Evolutionary conservation across 2,888 invertebrate genomes (phyloP).

Genomic region (Callosobruchus maculatus): DNA sequence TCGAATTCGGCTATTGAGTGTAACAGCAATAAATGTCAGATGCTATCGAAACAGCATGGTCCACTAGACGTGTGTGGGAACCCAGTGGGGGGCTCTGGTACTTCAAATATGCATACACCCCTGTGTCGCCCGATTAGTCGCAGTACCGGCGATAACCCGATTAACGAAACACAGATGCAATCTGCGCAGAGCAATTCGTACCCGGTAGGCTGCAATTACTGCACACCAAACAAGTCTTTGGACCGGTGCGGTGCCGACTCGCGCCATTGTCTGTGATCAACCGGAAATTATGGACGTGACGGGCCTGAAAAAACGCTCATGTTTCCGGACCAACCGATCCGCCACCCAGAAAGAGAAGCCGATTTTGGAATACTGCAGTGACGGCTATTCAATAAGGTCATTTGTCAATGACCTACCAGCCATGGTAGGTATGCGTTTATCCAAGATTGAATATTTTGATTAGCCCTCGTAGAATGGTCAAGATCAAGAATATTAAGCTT

Average conservation of each 20-base stretch:
- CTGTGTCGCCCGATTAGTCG: background rate
- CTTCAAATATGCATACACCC: background rate
- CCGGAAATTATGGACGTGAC: slow-evolving; percentile 36
- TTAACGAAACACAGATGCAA: background rate
- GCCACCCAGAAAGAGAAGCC: background rate
- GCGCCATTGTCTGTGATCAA: slow-evolving; percentile 9
- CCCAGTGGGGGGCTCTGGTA: too few species aligned
- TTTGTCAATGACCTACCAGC: too few species aligned
- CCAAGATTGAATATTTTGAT: too few species aligned
- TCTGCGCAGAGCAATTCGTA: background rate
- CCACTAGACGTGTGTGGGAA: too few species aligned
- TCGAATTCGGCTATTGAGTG: too few species aligned
- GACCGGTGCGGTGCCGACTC: background rate
- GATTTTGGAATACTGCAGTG: background rate
- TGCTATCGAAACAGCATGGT: too few species aligned
- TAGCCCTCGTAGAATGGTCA: too few species aligned
- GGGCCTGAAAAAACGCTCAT: slow-evolving; percentile 24
- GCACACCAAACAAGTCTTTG: background rate
- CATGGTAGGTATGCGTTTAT: too few species aligned
- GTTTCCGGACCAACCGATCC: slow-evolving; percentile 12
- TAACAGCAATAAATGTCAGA: too few species aligned
- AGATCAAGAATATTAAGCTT: too few species aligned
- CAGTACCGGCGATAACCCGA: background rate
- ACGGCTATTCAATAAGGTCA: too few species aligned
- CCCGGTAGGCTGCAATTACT: background rate